These are phyloP conservation scores for Halocaridina rubra DNA, from an alignment of 2,888 invertebrate genomes.

Conservation along the genomic window DNA sequence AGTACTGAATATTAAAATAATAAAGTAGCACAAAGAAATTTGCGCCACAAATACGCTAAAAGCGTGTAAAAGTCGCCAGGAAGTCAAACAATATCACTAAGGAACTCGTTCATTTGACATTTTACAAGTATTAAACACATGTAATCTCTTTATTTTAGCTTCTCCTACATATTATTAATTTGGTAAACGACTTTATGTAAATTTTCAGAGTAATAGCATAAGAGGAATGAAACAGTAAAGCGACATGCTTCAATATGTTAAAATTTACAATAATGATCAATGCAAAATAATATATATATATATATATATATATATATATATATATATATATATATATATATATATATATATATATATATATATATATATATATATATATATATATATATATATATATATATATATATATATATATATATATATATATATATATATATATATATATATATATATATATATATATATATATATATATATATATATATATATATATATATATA, in stretches of 20 bases:
- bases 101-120: conserved; percentile 17
- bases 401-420: neutral
- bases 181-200: neutral
- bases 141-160: neutral
- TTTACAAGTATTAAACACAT: neutral
- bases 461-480: neutral
- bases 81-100: too few relatives aligned
- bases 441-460: conserved; percentile 2
- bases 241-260: neutral
- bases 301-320: conserved; percentile 1
- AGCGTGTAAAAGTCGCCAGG: too few relatives aligned
- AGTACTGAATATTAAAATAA: too few relatives aligned
- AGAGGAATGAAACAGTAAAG: neutral
- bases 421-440: neutral
- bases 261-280: neutral
- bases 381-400: neutral
- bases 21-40: too few relatives aligned
- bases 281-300: neutral
- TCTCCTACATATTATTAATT: neutral
- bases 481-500: neutral
- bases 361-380: neutral
- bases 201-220: neutral
- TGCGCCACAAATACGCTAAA: too few relatives aligned
- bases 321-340: conserved; percentile 22
- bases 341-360: conserved; percentile 30